Evolutionary conservation across 2,888 invertebrate species (phyloP), one percentile per base, ranked within the genome.

Genomic region (Anthrax anthrax): DNA sequence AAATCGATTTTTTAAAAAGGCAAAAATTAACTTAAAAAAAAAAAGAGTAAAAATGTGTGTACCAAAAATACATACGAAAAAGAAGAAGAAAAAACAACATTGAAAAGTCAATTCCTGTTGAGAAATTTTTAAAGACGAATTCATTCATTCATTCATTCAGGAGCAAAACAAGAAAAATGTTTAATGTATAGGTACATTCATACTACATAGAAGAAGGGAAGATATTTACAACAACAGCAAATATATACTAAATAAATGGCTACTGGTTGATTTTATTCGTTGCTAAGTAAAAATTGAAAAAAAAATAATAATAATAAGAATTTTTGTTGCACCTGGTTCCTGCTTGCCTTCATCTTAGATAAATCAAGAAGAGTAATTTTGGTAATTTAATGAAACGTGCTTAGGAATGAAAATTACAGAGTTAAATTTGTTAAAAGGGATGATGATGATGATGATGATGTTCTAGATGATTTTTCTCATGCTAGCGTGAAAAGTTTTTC

Each of bases 281-380:
- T 23, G 8, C 23, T 23, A 23, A 23, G 8, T 23, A 8, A 23
- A 23, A 23, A 23, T 23, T 8, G 23, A 6, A 23, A 34, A 37
- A 38, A n/a, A 12, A 17, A 23, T n/a, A n/a, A n/a, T n/a, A n/a
- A n/a, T n/a, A n/a, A n/a, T n/a, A n/a, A n/a, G n/a, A n/a, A 29
- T 23, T 23, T 45, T 23, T 23, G 39, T 49, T 49, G 47, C 49
- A 49, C 47, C 49, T 47, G 49, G 47, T 49, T 47, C 49, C 49
- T 49, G 49, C 47, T n/a, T n/a, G 39, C 23, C 23, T 23, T 23
- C 8, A 6, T 18, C 41, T 45, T n/a, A 12, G 41, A 19, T 43
- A 41, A 47, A 47, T 45, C 45, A 44, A 50, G 8, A 23, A 23
- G 23, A 6, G 23, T 45, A 47, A 45, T 47, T 50, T 50, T 37